Evolutionary conservation across 2,113 vertebrate genomes (phyloP).

Genomic region (Probosciger aterrimus): DNA sequence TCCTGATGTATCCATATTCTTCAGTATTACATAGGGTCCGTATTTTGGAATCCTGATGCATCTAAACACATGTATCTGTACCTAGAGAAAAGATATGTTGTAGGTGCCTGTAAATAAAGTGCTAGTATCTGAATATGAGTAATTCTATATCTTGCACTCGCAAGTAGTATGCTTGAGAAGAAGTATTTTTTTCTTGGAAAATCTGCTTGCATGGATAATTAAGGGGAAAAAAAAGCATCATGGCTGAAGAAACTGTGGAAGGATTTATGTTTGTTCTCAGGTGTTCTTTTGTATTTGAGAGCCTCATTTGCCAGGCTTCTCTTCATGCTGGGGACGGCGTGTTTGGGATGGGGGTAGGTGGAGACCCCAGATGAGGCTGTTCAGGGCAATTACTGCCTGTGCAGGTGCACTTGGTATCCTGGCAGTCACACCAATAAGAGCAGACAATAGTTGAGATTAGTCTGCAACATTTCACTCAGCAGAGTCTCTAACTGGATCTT

Average conservation of each 20-base stretch:
- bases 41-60: background rate
- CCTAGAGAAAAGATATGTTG: background rate
- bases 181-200: background rate
- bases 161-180: background rate
- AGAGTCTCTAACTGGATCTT: background rate
- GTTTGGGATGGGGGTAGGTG: background rate
- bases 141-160: background rate
- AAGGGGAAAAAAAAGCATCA: background rate
- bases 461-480: background rate
- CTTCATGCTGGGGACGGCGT: background rate
- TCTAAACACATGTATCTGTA: background rate
- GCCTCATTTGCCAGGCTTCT: background rate
- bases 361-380: background rate
- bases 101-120: background rate
- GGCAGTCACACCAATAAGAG: background rate
- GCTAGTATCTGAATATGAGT: background rate
- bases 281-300: background rate
- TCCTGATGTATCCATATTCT: background rate
- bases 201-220: background rate
- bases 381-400: background rate
- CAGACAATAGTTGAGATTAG: background rate
- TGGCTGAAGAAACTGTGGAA: background rate
- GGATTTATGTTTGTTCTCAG: background rate
- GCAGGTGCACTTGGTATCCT: background rate
- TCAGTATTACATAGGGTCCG: background rate